A percentile compares a stretch with the other conserved stretches of the same genome.
Conservation (phyloP, 35 echinoderm and acorn worm species). For the Lytechinus pictus region DNA sequence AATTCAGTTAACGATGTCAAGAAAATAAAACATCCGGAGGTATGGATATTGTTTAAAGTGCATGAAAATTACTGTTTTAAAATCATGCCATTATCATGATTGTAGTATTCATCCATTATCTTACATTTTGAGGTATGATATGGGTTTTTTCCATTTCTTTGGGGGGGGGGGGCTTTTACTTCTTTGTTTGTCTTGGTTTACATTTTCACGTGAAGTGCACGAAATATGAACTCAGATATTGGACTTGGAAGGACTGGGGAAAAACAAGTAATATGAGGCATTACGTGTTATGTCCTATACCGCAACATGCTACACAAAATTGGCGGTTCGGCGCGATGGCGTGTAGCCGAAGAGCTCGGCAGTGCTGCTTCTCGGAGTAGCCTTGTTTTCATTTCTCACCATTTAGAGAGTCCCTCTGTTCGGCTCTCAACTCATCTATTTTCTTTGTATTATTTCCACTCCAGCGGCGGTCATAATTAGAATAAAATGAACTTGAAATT, state of each 20-base stretch:
- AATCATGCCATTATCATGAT: too few species aligned
- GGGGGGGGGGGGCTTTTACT: too few species aligned
- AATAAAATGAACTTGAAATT: constrained; percentile 21
- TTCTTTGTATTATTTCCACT: neutral
- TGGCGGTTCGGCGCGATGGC: neutral
- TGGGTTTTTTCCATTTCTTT: too few species aligned
- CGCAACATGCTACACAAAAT: neutral
- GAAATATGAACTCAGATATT: neutral
- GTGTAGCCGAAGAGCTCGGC: neutral
- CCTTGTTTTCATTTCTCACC: neutral
- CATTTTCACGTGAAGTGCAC: neutral
- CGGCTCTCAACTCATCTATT: neutral
- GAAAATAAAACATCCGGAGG: too few species aligned
- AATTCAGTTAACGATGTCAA: too few species aligned
- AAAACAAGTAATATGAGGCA: neutral
- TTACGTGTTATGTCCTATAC: neutral
- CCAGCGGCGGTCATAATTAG: neutral
- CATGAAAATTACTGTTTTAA: too few species aligned
- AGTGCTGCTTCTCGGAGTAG: neutral
- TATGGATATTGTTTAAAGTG: too few species aligned
- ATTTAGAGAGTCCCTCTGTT: neutral
- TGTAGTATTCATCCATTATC: too few species aligned
- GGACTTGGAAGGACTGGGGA: neutral
- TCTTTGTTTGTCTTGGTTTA: neutral
- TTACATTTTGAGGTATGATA: too few species aligned